Evolutionary conservation across 1,140 invertebrate species (phyloP).

Genomic region (Ceratina australensis): DNA sequence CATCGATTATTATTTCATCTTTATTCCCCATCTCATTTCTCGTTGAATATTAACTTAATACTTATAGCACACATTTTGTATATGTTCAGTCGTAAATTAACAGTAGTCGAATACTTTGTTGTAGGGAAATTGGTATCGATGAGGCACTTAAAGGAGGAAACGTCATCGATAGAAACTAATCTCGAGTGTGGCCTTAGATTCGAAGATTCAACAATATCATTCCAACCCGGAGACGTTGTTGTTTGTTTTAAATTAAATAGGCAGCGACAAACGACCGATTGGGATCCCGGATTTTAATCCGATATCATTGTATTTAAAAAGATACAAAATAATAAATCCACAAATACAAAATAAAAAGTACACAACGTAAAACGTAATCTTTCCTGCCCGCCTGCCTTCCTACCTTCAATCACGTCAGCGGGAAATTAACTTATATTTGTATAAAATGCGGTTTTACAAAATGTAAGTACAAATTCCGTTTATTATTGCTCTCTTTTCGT

Average conservation of each 20-base stretch:
- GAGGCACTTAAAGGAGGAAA: slow-evolving; percentile 94
- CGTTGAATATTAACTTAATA: slow-evolving; percentile 22
- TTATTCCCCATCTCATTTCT: slow-evolving; percentile 1
- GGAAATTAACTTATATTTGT: slow-evolving; percentile 21
- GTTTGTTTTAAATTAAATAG: slow-evolving; percentile 87
- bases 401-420: background rate
- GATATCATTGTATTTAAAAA: slow-evolving; percentile 2
- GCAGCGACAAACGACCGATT: slow-evolving; percentile 84
- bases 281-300: slow-evolving; percentile 91
- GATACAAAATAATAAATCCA: background rate
- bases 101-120: slow-evolving; percentile 51
- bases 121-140: slow-evolving; percentile 88
- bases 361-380: background rate
- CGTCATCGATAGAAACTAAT: slow-evolving; percentile 89
- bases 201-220: slow-evolving; percentile 82
- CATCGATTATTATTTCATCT: slow-evolving; percentile 12
- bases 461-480: slow-evolving; percentile 48
- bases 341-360: slow-evolving; percentile 37
- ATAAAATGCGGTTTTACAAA: slow-evolving; percentile 46
- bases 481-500: slow-evolving; percentile 34
- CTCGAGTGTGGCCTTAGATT: slow-evolving; percentile 93
- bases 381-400: background rate
- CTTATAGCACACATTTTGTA: background rate
- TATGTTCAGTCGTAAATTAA: background rate
- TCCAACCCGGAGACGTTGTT: slow-evolving; percentile 89